phyloP scores from a whole-genome alignment of 2,113 vertebrate genomes.

The Erythrolamprus reginae region DNA sequence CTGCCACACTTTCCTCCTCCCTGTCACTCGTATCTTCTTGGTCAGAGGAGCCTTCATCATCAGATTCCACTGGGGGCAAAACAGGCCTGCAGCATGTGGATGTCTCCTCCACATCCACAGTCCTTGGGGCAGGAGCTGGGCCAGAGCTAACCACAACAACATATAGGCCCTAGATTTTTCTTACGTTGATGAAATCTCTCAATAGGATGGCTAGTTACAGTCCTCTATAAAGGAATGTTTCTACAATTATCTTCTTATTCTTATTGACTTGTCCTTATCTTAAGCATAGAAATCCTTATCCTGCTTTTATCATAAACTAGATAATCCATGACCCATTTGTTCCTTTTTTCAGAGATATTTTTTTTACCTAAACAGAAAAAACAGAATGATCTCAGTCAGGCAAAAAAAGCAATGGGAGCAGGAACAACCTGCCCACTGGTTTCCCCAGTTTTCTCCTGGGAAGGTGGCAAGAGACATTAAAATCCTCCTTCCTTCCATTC shows the following conservation, averaged over 20 bases:
- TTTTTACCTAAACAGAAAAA: background rate
- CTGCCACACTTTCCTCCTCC: too few relatives aligned
- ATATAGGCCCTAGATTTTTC: too few relatives aligned
- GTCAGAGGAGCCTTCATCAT: too few relatives aligned
- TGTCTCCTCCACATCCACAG: too few relatives aligned
- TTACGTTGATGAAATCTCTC: background rate
- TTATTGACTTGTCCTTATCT: background rate
- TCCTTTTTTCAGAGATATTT: background rate
- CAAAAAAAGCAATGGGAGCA: background rate
- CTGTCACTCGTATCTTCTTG: too few relatives aligned
- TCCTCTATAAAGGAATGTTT: background rate
- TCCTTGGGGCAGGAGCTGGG: too few relatives aligned
- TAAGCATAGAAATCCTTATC: background rate
- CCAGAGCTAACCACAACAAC: too few relatives aligned
- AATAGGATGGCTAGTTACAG: background rate
- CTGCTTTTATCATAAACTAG: background rate
- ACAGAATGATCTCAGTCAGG: background rate
- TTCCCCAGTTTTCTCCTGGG: background rate
- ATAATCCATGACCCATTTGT: background rate
- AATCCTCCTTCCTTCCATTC: background rate
- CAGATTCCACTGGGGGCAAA: too few relatives aligned
- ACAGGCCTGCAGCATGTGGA: too few relatives aligned
- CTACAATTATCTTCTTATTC: background rate
- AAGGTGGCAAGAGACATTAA: background rate
- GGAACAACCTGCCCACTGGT: background rate